Base-by-base conservation (phyloP, 2,888 invertebrate genomes). In the Lordiphosa fenestrarum region DNA sequence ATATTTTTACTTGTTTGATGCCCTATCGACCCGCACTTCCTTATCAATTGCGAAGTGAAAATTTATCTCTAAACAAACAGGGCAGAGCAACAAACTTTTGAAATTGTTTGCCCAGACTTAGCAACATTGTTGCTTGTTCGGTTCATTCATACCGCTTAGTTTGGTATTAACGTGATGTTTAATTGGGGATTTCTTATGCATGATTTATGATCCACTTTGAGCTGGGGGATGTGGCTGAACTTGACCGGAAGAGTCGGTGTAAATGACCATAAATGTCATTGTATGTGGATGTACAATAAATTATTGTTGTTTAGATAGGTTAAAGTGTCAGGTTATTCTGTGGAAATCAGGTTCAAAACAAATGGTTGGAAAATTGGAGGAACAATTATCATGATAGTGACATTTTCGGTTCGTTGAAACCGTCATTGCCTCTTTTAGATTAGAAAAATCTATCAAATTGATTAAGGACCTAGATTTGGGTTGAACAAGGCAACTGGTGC, bases 121-220 rank as follows among this genome's bases (percentile, higher is more conserved):
- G 82, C 85, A 85, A 81, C 80, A 85, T 64, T 81, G 85, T 81
- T 85, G 80, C 80, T 65, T 44, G 56, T 54, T 38, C 53, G 40
- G 38, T 23, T 25, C 61, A 73, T 72, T 74, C 66, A 69, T 61
- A 64, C 7, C 30, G 30, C 9, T 30, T 30, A 30, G 9, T 9
- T 30, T 30, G 30, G 30, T 9, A 30, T 30, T 53, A 42, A 53
- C 21, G 40, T 39, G 37, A 36, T 40, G 55, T 62, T 56, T 62
- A 56, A 63, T 66, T 57, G 37, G 35, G 63, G 67, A 69, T 71
- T 82, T 53, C 52, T 6, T 6, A 53, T 65, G 60, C 12, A 54
- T 73, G 71, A 80, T 80, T 80, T 80, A 80, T 51, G 80, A 78
- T 51, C 51, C 42, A 50, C 23, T 35, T 19, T 42, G 44, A 42